Evolutionary conservation across 2,113 vertebrate genomes (phyloP).

Genomic region (Circaetus gallicus): DNA sequence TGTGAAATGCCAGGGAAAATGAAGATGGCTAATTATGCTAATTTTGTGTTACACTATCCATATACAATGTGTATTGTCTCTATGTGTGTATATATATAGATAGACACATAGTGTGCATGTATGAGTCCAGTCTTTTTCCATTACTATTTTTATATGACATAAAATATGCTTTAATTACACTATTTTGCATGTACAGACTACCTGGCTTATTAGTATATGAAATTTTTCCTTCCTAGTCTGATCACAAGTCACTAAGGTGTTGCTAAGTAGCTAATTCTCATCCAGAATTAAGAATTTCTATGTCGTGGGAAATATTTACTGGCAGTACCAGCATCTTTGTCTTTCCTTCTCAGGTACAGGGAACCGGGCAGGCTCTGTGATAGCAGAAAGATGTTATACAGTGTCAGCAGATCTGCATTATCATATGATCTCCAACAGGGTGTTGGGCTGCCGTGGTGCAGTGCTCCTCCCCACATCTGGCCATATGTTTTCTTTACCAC

Average conservation of each 20-base stretch:
- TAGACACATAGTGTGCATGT: neutral
- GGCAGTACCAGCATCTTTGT: neutral
- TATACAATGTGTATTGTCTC: neutral
- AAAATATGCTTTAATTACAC: neutral
- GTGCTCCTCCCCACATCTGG: neutral
- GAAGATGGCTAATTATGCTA: neutral
- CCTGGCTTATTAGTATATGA: neutral
- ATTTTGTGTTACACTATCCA: neutral
- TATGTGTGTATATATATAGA: neutral
- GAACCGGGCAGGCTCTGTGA: neutral
- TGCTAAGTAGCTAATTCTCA: neutral
- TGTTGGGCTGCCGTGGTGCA: neutral
- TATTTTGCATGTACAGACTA: neutral
- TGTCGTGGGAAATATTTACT: neutral
- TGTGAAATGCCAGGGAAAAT: slow-evolving; percentile 2
- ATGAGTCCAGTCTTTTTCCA: neutral
- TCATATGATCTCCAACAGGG: neutral
- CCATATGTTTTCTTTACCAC: neutral
- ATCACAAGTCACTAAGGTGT: neutral
- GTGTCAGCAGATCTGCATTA: neutral
- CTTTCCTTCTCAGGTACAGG: neutral
- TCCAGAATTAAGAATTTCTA: neutral
- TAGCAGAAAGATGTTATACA: neutral
- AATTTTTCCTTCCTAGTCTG: neutral
- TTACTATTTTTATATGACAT: neutral